Evolutionary conservation across 2,113 vertebrate genomes (phyloP), one percentile per base, ranked within the genome.

Genomic region (Chamaetylas fuelleborni): DNA sequence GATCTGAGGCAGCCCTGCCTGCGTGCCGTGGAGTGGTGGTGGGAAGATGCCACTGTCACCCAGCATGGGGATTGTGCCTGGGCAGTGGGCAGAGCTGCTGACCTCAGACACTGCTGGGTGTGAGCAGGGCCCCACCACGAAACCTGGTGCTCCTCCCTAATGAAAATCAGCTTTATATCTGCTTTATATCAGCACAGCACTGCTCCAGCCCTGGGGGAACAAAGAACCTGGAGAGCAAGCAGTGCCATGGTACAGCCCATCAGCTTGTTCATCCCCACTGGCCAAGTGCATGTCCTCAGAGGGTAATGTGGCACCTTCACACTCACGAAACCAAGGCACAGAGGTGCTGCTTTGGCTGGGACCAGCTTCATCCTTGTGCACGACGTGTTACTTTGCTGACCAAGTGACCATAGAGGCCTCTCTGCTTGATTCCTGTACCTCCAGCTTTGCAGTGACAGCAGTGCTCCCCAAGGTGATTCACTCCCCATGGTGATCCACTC

Each of bases 91-190:
- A 69, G 67, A 89, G 62, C 43, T 2, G 15, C 48, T 2, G 13
- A 79, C 0, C 0, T n/a, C 16, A 4, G 53, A 62, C 73, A 28
- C 48, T 2, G 4, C 56, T 38, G 72, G 38, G 51, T n/a, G 12
- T 0, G 0, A 88, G 45, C 1, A 7, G 47, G 78, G 90, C 72
- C 72, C 36, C 67, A 43, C 1, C 13, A 17, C 0, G 8, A 71
- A 86, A 87, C 48, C 54, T 38, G 1, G 54, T 9, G 6, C 56
- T 90, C 60, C 60, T 88, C 47, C 1, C 53, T 96, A 91, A 94
- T 92, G 89, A 58, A 73, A 86, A 58, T 81, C 95, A 92, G 81
- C 65, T 93, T 93, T 60, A 28, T 91, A 83, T 94, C 94, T 94
- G 95, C 83, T 95, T 92, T 86, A 3, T 72, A 71, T 91, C 93